Percentiles rank a stretch among this genome's conserved stretches.
These are phyloP conservation scores for Melangyna quadrimaculata DNA, from an alignment of 2,888 invertebrate genomes.

Conservation along the genomic window DNA sequence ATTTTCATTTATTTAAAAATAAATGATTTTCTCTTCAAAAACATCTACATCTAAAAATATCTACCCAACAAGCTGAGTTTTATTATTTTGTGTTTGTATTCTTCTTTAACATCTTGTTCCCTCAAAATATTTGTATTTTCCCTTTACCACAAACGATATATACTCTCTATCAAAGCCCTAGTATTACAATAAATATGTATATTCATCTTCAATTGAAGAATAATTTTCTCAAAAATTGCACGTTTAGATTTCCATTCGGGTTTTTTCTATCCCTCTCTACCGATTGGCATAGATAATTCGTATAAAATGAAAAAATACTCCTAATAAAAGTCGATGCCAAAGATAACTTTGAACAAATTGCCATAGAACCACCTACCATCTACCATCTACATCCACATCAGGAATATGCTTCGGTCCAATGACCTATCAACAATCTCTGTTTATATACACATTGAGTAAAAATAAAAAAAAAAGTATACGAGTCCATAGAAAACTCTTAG, in stretches of 20 bases:
- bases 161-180: background rate
- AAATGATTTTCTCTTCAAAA: too few relatives aligned
- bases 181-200: background rate
- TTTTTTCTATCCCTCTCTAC: too few relatives aligned
- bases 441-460: background rate
- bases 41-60: too few relatives aligned
- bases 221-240: background rate
- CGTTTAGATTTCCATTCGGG: background rate
- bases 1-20: too few relatives aligned
- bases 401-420: slow-evolving; percentile 19
- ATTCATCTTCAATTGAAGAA: background rate
- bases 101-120: too few relatives aligned
- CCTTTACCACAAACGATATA: too few relatives aligned
- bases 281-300: background rate
- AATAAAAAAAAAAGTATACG: background rate
- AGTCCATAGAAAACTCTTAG: background rate
- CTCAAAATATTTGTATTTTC: background rate
- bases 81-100: too few relatives aligned
- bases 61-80: too few relatives aligned
- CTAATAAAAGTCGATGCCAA: background rate
- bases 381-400: background rate
- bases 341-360: background rate
- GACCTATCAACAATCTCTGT: slow-evolving; percentile 33
- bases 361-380: background rate
- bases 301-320: background rate